These are phyloP conservation scores for Sitobion miscanthi DNA, from an alignment of 1,140 invertebrate genomes.

Conservation along the genomic window DNA sequence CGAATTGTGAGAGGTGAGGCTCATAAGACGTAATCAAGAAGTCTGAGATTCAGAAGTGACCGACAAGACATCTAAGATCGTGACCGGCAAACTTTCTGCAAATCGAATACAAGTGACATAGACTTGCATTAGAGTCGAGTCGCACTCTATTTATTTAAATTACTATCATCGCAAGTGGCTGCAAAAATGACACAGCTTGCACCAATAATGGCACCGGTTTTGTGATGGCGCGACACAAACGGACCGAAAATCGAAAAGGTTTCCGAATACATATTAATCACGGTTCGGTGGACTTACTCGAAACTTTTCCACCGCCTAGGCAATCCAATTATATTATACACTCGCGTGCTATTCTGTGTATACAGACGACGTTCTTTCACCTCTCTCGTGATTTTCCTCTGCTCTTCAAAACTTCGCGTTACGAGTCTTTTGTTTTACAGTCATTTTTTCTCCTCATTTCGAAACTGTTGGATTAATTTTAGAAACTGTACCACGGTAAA, in stretches of 20 bases:
- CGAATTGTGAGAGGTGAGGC: no score
- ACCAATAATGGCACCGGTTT: neutral
- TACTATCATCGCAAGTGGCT: neutral
- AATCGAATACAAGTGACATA: neutral
- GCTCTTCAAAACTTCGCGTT: neutral
- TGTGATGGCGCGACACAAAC: neutral
- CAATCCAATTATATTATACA: slow-evolving; percentile 21
- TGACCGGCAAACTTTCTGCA: neutral
- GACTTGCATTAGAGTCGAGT: neutral
- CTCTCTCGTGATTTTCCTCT: neutral
- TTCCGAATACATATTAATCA: slow-evolving; percentile 4
- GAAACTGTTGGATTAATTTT: neutral
- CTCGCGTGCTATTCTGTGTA: neutral
- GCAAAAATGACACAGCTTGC: neutral
- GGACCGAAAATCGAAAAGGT: slow-evolving; percentile 21
- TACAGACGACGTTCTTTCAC: neutral
- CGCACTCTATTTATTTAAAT: neutral
- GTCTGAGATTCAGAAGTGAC: neutral
- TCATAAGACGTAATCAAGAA: neutral
- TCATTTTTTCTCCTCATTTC: neutral
- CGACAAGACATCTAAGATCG: neutral
- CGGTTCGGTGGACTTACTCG: neutral
- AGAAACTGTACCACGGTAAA: neutral
- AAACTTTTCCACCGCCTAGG: slow-evolving; percentile 8
- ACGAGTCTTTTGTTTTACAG: neutral